A percentile compares a stretch with the other conserved stretches of the same genome.
These are phyloP conservation scores for Bombyx mandarina DNA, from an alignment of 1,140 invertebrate genomes.

Conservation along the genomic window DNA sequence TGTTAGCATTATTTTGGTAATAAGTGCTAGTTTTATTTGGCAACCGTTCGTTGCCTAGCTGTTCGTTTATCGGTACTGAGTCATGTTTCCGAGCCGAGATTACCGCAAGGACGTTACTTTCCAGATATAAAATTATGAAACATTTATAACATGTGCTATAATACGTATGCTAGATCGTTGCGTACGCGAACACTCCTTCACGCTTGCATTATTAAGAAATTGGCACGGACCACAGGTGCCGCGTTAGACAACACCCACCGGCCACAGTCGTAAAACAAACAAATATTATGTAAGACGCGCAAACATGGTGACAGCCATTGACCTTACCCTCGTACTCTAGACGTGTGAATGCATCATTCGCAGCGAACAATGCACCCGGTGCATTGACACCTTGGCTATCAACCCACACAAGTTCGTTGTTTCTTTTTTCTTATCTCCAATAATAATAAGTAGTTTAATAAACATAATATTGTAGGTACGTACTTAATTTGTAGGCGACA, in stretches of 20 bases:
- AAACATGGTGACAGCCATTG: constrained; percentile 56
- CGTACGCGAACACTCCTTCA: constrained; percentile 1
- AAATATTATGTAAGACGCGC: constrained; percentile 51
- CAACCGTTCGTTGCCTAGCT: constrained; percentile 37
- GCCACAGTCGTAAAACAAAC: constrained; percentile 46
- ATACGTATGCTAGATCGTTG: constrained; percentile 2
- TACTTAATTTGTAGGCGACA: constrained; percentile 9
- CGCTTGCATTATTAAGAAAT: no score
- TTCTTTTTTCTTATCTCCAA: constrained; percentile 40
- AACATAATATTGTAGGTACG: constrained; percentile 8
- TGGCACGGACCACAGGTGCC: no score
- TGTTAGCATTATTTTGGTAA: constrained; percentile 32
- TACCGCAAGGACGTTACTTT: constrained; percentile 49
- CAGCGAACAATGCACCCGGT: constrained; percentile 50
- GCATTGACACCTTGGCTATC: constrained; percentile 49
- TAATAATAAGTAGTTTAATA: constrained; percentile 28
- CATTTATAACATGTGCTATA: constrained; percentile 9
- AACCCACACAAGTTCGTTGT: constrained; percentile 53
- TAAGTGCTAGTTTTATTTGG: constrained; percentile 37
- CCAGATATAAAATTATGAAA: constrained; percentile 22
- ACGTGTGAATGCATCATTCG: constrained; percentile 61
- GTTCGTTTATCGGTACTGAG: constrained; percentile 32
- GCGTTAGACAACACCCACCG: constrained; percentile 32
- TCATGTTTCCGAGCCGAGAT: constrained; percentile 46
- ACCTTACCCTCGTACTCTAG: constrained; percentile 45